Percentiles rank a stretch among this genome's conserved stretches.
Conservation (phyloP, 2,888 invertebrate genomes). For the Pseudococcus longispinus region DNA sequence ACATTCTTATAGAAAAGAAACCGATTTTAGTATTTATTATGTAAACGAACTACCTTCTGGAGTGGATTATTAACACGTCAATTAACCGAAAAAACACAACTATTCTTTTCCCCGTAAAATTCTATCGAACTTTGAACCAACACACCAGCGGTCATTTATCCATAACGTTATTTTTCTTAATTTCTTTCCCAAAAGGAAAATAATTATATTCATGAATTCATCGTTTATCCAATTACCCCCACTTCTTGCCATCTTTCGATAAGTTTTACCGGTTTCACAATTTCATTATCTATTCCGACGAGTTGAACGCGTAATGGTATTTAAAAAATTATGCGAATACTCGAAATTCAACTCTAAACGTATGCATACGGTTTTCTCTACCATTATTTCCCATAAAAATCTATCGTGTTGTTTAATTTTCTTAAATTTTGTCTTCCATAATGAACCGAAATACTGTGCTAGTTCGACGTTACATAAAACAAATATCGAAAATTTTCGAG, state of each 20-base stretch:
- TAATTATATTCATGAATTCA: neutral
- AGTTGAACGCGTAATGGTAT: neutral
- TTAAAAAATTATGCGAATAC: neutral
- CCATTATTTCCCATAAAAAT: too few relatives aligned
- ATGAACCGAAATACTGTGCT: neutral
- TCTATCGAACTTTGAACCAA: neutral
- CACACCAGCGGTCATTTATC: neutral
- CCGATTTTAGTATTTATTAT: too few relatives aligned
- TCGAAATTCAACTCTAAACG: too few relatives aligned
- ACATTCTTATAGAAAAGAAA: too few relatives aligned
- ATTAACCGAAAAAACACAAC: too few relatives aligned
- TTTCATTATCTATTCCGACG: slow-evolving; percentile 1
- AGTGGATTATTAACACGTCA: too few relatives aligned
- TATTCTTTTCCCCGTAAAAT: too few relatives aligned
- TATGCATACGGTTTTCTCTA: too few relatives aligned
- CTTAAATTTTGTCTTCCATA: neutral
- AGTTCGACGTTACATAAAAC: neutral
- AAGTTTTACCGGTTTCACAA: neutral
- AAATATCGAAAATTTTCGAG: slow-evolving; percentile 5
- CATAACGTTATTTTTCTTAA: too few relatives aligned
- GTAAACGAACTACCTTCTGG: too few relatives aligned
- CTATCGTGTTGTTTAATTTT: too few relatives aligned
- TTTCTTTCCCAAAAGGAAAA: neutral
- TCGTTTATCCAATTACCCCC: neutral
- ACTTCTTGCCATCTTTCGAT: neutral